Base-by-base conservation (phyloP, 2,888 invertebrate genomes). In the Theodoxus fluviatilis region DNA sequence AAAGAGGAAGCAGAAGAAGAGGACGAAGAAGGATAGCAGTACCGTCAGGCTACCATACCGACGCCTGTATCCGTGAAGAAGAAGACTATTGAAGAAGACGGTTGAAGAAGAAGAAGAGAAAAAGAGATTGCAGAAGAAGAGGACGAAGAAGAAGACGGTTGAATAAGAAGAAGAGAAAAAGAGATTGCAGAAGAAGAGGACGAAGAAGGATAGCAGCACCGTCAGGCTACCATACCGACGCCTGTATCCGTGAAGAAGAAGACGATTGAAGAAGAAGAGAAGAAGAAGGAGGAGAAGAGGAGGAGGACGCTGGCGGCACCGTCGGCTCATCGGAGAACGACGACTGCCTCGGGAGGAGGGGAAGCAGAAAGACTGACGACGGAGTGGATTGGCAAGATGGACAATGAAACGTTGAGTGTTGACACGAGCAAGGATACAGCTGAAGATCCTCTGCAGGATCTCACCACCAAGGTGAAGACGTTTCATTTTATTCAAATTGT, bases 401-500 rank as follows among this genome's bases (percentile, higher is more conserved):
- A 18, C 15, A 37, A 22, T 18, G 28, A 18, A 38, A 37, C n/a
- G 22, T 18, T 40, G n/a, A 47, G 28, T 15, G 31, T 49, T 15
- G 31, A 31, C 12, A 43, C 33, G 31, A 43, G 43, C 15, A 47
- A 47, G 31, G 31, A 47, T 66, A n/a, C 22, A 47, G 31, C 15
- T 66, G 31, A 47, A 47, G 31, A 47, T 66, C 15, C 15, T 66
- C 15, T 28, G 0, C n/a, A 65, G 37, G 40, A 65, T 38, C n/a
- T 38, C 22, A 25, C 37, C 25, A 25, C n/a, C 40, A 25, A 65
- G 15, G 40, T 38, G 37, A 65, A 15, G 43, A 49, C 12, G 2
- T 47, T 43, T 43, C 15, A 43, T 43, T 43, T 9, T 43, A 12
- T 12, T 12, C 43, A 43, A 9, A 9, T 43, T 47, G 25, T n/a